Evolutionary conservation across 2,888 invertebrate species (phyloP).

Genomic region (Dermolepida albohirtum): DNA sequence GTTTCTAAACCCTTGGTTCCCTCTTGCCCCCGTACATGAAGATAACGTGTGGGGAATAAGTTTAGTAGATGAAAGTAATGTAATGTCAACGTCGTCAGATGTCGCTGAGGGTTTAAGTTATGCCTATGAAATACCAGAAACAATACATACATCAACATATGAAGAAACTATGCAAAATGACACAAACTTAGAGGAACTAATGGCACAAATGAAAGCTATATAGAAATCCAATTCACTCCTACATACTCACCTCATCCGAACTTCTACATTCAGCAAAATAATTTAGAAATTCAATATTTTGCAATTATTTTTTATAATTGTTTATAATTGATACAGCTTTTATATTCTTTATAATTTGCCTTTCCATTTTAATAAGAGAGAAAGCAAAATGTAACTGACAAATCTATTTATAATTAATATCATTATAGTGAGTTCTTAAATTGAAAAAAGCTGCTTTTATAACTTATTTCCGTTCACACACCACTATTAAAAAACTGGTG

Average conservation of each 20-base stretch:
- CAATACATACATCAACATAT: conserved; percentile 58
- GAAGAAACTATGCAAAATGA: conserved; percentile 59
- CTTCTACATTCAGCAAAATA: background rate
- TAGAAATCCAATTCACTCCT: conserved; percentile 64
- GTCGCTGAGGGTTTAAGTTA: conserved; percentile 56
- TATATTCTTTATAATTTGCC: too few relatives aligned
- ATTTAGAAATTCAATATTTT: background rate
- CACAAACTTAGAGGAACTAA: conserved; percentile 87
- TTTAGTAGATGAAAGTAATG: conserved; percentile 78
- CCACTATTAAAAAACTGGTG: too few relatives aligned
- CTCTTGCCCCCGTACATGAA: too few relatives aligned
- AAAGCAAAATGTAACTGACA: too few relatives aligned
- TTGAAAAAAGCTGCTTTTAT: too few relatives aligned
- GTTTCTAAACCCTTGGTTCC: too few relatives aligned
- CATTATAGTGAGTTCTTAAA: too few relatives aligned
- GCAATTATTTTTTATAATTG: background rate
- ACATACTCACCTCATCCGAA: background rate
- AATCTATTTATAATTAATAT: too few relatives aligned
- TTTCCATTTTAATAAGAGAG: too few relatives aligned
- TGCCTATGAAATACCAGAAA: conserved; percentile 74
- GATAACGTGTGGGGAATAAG: conserved; percentile 91
- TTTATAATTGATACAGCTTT: background rate
- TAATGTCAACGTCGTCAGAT: conserved; percentile 65
- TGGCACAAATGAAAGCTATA: conserved; percentile 92
- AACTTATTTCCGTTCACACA: too few relatives aligned